Conservation (phyloP, 1,140 invertebrate species). For the Meloidogyne exigua region DNA sequence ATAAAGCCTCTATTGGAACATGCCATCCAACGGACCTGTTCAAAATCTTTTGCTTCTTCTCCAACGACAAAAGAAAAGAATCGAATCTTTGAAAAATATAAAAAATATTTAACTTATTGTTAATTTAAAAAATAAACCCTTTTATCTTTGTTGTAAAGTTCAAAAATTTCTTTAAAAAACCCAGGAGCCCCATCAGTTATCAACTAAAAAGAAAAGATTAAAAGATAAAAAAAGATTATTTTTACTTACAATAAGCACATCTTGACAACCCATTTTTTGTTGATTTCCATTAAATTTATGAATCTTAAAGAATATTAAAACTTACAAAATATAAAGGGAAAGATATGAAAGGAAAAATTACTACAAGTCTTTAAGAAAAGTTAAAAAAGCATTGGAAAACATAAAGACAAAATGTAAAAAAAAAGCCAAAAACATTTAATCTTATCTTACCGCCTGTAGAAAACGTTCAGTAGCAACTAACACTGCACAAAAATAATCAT, state of each 20-base stretch:
- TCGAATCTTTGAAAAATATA: conserved; percentile 71
- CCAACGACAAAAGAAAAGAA: conserved; percentile 97
- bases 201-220: conserved; percentile 75
- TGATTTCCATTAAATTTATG: conserved; percentile 47
- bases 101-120: conserved; percentile 9
- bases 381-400: not conserved
- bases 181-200: conserved; percentile 95
- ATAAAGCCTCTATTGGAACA: conserved; percentile 85
- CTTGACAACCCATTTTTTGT: conserved; percentile 74
- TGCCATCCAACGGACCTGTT: conserved; percentile 93
- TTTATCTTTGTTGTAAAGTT: conserved; percentile 77
- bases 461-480: conserved; percentile 48
- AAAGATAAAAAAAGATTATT: conserved; percentile 68
- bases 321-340: not conserved
- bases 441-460: conserved; percentile 48
- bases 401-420: not conserved
- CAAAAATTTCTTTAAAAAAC: conserved; percentile 85
- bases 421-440: conserved; percentile 9
- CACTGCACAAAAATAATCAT: conserved; percentile 19
- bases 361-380: not conserved
- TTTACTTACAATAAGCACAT: conserved; percentile 69
- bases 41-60: conserved; percentile 83
- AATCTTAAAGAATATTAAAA: conserved; percentile 41
- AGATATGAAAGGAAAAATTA: not conserved
- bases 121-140: conserved; percentile 37